Base-by-base conservation (phyloP, 2,113 vertebrate species). In the Verasper variegatus region DNA sequence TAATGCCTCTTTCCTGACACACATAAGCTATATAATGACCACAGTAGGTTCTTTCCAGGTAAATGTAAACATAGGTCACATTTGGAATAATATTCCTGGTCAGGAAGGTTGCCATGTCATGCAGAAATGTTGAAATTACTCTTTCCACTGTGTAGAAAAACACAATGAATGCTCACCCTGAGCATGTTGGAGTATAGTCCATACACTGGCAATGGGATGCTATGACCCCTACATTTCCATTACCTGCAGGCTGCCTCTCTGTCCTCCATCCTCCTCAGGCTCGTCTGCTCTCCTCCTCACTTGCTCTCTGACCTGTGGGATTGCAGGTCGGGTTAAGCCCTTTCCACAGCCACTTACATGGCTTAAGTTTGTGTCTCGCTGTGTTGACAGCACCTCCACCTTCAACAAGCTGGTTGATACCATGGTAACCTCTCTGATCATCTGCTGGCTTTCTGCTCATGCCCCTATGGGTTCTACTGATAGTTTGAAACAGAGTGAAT, bases 321-420 rank as follows among this genome's bases (percentile, higher is more conserved):
- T 89, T 86, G 76, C 71, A 76, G 88, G 92, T 92, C 86, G 87
- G 85, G 76, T 86, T 80, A 68, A 86, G 82, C 83, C 83, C 81
- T 89, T 90, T 90, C 85, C 82, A 26, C 68, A 5, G 70, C 73
- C 78, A 74, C 82, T 82, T 74, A 70, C 74, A 62, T 62, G 40
- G 45, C 76, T 55, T 20, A 4, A 69, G 45, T 81, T 76, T 74
- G 76, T 76, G 75, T 58, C 59, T 76, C 23, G 7, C 70, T 23
- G 73, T 31, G 61, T 59, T 47, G 75, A 84, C 81, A 74, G 72
- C 60, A 64, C 76, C 85, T 87, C 80, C 71, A 67, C 76, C 27
- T 82, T 69, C 58, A 71, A 76, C 78, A 68, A 73, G 72, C 60
- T 76, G 26, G 83, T 86, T 89, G 88, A 87, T 82, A 69, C 74